A percentile compares a stretch with the other conserved stretches of the same genome.
These are phyloP conservation scores for Etheostoma cragini DNA, from an alignment of 2,113 vertebrate genomes.

Conservation along the genomic window DNA sequence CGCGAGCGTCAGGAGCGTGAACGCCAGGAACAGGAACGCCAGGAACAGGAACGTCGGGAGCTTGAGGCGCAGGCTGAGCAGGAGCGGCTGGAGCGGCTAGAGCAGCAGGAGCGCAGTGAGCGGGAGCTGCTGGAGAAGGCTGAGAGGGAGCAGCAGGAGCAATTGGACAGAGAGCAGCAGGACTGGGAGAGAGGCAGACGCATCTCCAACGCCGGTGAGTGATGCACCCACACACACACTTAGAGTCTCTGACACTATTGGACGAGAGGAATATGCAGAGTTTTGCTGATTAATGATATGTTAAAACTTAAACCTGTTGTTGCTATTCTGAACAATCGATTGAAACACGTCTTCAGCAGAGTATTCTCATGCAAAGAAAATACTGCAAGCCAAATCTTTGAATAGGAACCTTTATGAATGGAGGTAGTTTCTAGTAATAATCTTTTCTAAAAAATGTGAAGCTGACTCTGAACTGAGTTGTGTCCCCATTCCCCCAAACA, in stretches of 20 bases:
- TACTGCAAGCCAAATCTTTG: not conserved
- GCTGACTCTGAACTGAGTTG: not conserved
- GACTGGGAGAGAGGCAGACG: constrained; percentile 95
- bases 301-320: not conserved
- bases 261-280: not conserved
- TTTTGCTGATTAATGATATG: not conserved
- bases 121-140: constrained; percentile 87
- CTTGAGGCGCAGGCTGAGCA: constrained; percentile 88
- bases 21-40: constrained; percentile 84
- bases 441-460: not conserved
- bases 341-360: not conserved
- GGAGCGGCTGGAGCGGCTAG: constrained; percentile 85
- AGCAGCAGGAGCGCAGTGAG: constrained; percentile 85
- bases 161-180: constrained; percentile 87
- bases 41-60: constrained; percentile 86
- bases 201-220: constrained; percentile 91
- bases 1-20: constrained; percentile 82
- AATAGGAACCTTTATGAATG: not conserved
- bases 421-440: not conserved
- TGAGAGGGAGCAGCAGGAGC: constrained; percentile 77
- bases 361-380: not conserved
- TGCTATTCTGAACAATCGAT: not conserved
- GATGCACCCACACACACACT: not conserved
- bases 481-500: not conserved
- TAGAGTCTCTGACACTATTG: not conserved